Evolutionary conservation across 2,113 vertebrate genomes (phyloP), one percentile per base, ranked within the genome.

Genomic region (Phrynosoma blainvillii): DNA sequence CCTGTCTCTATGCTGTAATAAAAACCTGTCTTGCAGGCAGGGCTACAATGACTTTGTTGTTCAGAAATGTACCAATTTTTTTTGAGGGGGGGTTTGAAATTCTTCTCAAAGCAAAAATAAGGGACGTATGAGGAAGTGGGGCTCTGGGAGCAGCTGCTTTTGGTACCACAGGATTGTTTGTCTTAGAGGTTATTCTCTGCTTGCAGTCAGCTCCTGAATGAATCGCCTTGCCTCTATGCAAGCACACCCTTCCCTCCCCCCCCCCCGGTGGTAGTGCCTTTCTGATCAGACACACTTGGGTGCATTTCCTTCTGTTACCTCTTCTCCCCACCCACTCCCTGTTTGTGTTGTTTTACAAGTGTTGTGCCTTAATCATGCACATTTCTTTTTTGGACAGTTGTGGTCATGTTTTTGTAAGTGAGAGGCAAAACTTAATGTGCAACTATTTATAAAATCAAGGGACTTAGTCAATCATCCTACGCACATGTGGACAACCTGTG

Each of bases 31-130:
- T 96, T 94, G 96, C 96, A 91, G 95, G 89, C 88, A 90, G 95
- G 95, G 96, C 96, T 95, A 97, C 97, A 97, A 96, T 96, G 96
- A 82, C 95, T 95, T 95, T 96, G 96, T 97, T 97, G 97, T 97
- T 97, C 95, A 95, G 93, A 95, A 96, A 94, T 76, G 84, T 86
- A 94, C 82, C 30, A 65, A 93, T 8, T 42, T 66, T 81, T 79
- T 79, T 79, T 59, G 0, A 93, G 92, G 5, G 18, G 76, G 42
- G 42, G 42, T 2, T 14, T 68, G 75, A n/a, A 47, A 6, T 47
- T 93, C 94, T 93, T 96, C 82, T 94, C 91, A 94, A 96, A 87
- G 81, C 83, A 86, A 85, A 90, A 90, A 36, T 65, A 42, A n/a
- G 79, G 89, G 90, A 74, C 0, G 8, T 11, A 59, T 0, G 59